Evolutionary conservation across 2,797 vertebrate genomes (phyloP).

Genomic region (Phrynocephalus forsythii): DNA sequence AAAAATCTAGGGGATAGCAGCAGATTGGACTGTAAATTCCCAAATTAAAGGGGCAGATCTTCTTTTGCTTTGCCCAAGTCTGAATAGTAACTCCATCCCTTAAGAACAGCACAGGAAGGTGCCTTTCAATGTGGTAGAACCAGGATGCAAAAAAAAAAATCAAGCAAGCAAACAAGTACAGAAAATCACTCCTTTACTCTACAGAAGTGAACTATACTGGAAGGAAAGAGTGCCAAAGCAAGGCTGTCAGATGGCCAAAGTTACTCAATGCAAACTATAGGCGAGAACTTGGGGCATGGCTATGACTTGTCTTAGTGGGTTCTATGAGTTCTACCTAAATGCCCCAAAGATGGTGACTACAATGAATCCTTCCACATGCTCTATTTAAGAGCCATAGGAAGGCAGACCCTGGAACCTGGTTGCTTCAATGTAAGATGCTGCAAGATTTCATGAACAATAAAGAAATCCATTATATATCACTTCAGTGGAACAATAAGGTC

Average conservation of each 20-base stretch:
- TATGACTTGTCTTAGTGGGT: not conserved
- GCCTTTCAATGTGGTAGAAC: not conserved
- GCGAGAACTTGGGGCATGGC: no score
- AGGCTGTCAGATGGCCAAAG: not conserved
- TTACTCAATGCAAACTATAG: no score
- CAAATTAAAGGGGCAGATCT: not conserved
- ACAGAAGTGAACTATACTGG: not conserved
- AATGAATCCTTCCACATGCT: not conserved
- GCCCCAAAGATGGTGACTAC: not conserved
- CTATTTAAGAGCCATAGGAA: not conserved
- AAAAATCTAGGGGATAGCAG: not conserved
- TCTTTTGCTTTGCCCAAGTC: not conserved
- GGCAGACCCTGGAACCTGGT: not conserved
- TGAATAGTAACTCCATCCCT: not conserved
- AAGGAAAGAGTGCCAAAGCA: not conserved
- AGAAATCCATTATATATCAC: not conserved
- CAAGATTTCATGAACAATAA: not conserved
- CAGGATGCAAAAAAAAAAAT: not conserved
- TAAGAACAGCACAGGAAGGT: not conserved
- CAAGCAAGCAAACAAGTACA: not conserved
- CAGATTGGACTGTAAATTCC: not conserved
- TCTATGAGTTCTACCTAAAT: not conserved
- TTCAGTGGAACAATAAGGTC: not conserved
- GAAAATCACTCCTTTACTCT: not conserved
- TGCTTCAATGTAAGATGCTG: not conserved